These are phyloP conservation scores for Poliocrania exsul DNA, from an alignment of 2,797 vertebrate species.

Conservation along the genomic window DNA sequence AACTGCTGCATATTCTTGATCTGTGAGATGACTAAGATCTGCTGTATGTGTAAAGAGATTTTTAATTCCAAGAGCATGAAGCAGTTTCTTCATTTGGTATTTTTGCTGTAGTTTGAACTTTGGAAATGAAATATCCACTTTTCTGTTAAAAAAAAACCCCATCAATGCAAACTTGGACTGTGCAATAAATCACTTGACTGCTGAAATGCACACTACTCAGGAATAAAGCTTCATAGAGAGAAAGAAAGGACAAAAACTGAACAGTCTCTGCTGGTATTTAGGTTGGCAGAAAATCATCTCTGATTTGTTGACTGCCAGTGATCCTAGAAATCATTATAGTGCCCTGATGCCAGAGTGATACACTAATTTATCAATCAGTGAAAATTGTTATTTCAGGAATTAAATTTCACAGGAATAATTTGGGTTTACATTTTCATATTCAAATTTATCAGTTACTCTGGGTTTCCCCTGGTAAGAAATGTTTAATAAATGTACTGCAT, in stretches of 20 bases:
- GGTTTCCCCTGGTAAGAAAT: not conserved
- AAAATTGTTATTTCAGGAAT: not conserved
- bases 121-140: slow-evolving; percentile 87
- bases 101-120: slow-evolving; percentile 91
- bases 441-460: not conserved
- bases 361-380: not conserved
- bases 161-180: not conserved
- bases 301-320: not conserved
- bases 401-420: not conserved
- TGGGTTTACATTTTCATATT: not conserved
- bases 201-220: not conserved
- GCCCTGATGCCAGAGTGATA: not conserved
- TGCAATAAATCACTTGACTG: not conserved
- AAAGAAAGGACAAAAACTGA: not conserved
- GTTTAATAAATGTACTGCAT: not conserved
- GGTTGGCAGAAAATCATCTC: not conserved
- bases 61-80: slow-evolving; percentile 84
- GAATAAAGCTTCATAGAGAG: not conserved
- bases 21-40: slow-evolving; percentile 83
- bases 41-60: slow-evolving; percentile 81
- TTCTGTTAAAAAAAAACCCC: slow-evolving; percentile 69
- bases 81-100: slow-evolving; percentile 84
- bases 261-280: not conserved
- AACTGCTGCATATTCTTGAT: slow-evolving; percentile 72
- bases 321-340: not conserved